A percentile compares a stretch with the other conserved stretches of the same genome.
phyloP scores from a whole-genome alignment of 2,797 vertebrate species.

The Myotis vivesi region DNA sequence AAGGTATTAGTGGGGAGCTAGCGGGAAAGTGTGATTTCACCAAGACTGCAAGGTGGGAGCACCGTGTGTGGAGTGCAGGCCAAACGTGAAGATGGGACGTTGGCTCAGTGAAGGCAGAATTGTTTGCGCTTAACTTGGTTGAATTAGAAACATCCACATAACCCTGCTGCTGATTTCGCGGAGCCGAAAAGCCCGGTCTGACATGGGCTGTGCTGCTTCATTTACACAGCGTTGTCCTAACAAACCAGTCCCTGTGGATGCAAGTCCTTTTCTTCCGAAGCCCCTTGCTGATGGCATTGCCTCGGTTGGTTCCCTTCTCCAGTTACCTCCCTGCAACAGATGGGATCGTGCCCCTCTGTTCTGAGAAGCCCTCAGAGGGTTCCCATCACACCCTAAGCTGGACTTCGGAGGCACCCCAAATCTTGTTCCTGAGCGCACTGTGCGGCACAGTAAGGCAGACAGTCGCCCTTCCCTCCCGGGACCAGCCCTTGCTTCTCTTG shows the following conservation, averaged over 20 bases:
- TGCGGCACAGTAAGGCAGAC: not conserved
- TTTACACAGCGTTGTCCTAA: not conserved
- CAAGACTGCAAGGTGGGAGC: not conserved
- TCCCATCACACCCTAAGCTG: not conserved
- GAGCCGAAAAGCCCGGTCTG: not conserved
- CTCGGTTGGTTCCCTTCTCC: not conserved
- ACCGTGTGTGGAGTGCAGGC: not conserved
- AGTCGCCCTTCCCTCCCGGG: accelerated
- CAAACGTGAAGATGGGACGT: too few relatives aligned
- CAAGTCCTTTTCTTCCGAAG: not conserved
- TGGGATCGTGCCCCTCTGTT: not conserved
- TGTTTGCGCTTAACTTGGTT: not conserved
- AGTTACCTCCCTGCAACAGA: not conserved
- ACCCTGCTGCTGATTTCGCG: not conserved
- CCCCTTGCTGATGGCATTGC: not conserved
- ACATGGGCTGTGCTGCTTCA: not conserved
- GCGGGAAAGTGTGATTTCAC: not conserved
- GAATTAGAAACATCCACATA: not conserved
- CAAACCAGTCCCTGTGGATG: not conserved
- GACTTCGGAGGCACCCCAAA: not conserved
- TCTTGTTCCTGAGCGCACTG: not conserved
- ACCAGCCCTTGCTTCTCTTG: not conserved
- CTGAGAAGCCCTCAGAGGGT: not conserved
- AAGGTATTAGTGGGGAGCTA: not conserved
- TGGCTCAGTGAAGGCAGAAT: not conserved